Conservation (phyloP, 2,113 vertebrate genomes). For the Lepidothrix coronata region DNA sequence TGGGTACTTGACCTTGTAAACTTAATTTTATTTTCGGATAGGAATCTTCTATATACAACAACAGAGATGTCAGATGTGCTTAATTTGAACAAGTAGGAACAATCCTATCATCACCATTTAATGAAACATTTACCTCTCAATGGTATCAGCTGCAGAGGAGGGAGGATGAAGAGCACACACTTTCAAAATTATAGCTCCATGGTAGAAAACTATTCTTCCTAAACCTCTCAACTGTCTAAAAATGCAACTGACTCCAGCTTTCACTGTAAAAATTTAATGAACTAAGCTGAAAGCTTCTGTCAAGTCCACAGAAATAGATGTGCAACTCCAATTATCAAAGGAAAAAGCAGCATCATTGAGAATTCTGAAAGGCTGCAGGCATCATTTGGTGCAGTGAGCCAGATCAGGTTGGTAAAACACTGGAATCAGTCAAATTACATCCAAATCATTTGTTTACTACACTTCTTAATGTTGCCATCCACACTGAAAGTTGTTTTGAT, state of each 20-base stretch:
- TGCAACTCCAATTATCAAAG: conserved; percentile 35
- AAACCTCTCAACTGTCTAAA: conserved; percentile 19
- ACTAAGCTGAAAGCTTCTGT: conserved; percentile 57
- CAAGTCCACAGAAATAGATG: conserved; percentile 42
- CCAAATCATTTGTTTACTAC: not conserved
- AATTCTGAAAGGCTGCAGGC: conserved; percentile 30
- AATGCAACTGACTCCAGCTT: conserved; percentile 38
- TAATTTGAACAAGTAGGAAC: not conserved
- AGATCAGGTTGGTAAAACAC: not conserved
- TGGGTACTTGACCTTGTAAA: not conserved
- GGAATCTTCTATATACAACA: not conserved
- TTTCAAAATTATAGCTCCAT: not conserved
- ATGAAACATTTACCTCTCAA: not conserved
- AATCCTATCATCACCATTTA: not conserved
- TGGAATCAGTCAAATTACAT: not conserved
- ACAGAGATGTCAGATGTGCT: not conserved
- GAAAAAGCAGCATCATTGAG: conserved; percentile 33
- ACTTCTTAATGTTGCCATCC: not conserved
- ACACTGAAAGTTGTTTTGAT: not conserved
- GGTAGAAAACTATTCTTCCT: conserved; percentile 6
- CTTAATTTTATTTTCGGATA: not conserved
- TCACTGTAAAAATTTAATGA: conserved; percentile 59
- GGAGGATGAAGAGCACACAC: not conserved
- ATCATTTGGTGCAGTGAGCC: not conserved
- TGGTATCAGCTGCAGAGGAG: not conserved